Evolutionary conservation across 1,140 invertebrate genomes (phyloP).

Genomic region (Odontomachus brunneus): DNA sequence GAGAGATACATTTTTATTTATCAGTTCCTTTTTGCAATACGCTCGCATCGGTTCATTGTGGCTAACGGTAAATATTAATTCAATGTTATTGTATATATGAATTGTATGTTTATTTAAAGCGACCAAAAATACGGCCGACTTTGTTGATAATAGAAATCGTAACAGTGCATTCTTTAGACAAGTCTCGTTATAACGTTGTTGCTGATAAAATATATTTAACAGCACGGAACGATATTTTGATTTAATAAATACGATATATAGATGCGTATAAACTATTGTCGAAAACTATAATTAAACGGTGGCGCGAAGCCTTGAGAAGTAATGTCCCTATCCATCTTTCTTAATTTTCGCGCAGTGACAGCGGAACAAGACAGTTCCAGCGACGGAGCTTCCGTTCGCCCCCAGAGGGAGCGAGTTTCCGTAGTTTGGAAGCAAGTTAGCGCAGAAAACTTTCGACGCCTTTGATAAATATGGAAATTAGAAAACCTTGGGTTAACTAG

Average conservation of each 20-base stretch:
- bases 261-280: slow-evolving; percentile 37
- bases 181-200: background rate
- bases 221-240: background rate
- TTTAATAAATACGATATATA: slow-evolving; percentile 22
- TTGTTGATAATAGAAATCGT: background rate
- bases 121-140: too few species aligned
- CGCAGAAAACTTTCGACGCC: slow-evolving; percentile 56
- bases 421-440: slow-evolving; percentile 58
- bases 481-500: slow-evolving; percentile 65
- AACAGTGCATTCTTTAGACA: background rate
- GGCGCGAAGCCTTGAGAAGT: slow-evolving; percentile 43
- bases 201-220: background rate
- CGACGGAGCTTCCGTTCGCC: slow-evolving; percentile 28
- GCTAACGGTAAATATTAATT: too few species aligned
- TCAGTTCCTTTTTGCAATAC: too few species aligned
- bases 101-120: background rate
- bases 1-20: too few species aligned
- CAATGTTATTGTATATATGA: background rate
- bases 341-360: slow-evolving; percentile 61
- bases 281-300: slow-evolving; percentile 47
- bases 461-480: slow-evolving; percentile 78
- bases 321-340: slow-evolving; percentile 39
- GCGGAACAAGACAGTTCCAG: slow-evolving; percentile 53
- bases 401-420: slow-evolving; percentile 50
- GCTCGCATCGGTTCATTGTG: too few species aligned